phyloP scores from a whole-genome alignment of 2,113 vertebrate genomes.

The Halichoeres trimaculatus region DNA sequence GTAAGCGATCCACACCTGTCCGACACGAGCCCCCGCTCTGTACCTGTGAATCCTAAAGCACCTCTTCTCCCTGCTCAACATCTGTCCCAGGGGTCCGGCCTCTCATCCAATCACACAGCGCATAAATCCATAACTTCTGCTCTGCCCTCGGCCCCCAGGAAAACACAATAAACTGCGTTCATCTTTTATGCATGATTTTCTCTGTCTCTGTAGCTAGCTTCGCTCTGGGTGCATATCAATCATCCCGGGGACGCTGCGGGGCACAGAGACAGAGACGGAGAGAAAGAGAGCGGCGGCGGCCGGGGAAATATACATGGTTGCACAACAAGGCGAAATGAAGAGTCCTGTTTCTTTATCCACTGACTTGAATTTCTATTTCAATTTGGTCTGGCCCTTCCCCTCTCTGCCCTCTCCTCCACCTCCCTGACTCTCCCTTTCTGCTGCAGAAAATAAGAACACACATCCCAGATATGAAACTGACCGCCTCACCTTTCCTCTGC shows the following conservation, averaged over 20 bases:
- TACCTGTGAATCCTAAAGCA: conserved; percentile 16
- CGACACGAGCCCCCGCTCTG: conserved; percentile 39
- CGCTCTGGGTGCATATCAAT: conserved; percentile 78
- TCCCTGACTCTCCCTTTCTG: conserved; percentile 27
- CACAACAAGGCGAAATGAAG: conserved; percentile 81
- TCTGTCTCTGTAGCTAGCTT: conserved; percentile 69
- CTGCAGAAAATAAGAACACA: background rate
- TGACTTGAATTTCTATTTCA: conserved; percentile 69
- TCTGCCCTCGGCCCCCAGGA: conserved; percentile 69
- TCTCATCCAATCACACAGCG: conserved; percentile 65
- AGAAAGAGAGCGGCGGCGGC: conserved; percentile 41
- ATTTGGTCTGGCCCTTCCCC: conserved; percentile 46
- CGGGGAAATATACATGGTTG: conserved; percentile 64
- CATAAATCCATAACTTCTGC: conserved; percentile 78
- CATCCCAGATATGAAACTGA: conserved; percentile 45
- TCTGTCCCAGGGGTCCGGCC: conserved; percentile 52
- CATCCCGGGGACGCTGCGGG: conserved; percentile 73
- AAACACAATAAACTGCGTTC: conserved; percentile 83
- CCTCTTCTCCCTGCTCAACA: conserved; percentile 27
- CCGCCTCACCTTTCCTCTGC: conserved; percentile 55
- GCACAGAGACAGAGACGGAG: conserved; percentile 55
- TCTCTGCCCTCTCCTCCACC: conserved; percentile 26
- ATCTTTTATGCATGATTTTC: conserved; percentile 83
- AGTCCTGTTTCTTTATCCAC: conserved; percentile 72
- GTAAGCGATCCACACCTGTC: conserved; percentile 48